Evolutionary conservation across 2,888 invertebrate species (phyloP).

Genomic region (Zonitis immaculata): DNA sequence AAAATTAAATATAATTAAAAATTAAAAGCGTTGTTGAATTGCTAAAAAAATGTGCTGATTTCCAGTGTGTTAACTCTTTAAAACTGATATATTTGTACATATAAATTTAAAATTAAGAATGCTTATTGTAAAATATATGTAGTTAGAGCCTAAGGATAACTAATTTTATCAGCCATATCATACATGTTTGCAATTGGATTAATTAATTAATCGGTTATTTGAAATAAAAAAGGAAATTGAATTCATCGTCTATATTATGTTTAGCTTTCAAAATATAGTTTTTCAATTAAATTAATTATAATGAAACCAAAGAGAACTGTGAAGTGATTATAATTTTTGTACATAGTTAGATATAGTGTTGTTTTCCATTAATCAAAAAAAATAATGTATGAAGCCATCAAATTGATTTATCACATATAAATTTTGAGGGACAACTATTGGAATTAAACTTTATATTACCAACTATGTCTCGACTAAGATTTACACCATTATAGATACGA

Average conservation of each 20-base stretch:
- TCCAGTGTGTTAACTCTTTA: slow-evolving; percentile 23
- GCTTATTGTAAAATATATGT: slow-evolving; percentile 32
- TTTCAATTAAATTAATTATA: not conserved
- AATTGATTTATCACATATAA: not conserved
- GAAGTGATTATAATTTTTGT: slow-evolving; percentile 15
- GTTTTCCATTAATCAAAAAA: slow-evolving; percentile 18
- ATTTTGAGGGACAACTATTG: not conserved
- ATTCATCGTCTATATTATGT: not conserved
- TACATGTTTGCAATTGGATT: slow-evolving; percentile 12
- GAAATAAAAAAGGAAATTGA: not conserved
- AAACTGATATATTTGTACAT: slow-evolving; percentile 29
- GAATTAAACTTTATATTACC: too few species aligned
- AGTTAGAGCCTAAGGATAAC: slow-evolving; percentile 22
- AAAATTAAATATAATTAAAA: not conserved
- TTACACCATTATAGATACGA: too few species aligned
- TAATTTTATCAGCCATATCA: slow-evolving; percentile 20
- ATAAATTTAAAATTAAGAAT: slow-evolving; percentile 21
- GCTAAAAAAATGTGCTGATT: slow-evolving; percentile 23
- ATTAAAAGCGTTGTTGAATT: slow-evolving; percentile 10
- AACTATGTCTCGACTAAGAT: too few species aligned
- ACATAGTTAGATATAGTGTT: slow-evolving; percentile 18
- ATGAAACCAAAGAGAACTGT: not conserved
- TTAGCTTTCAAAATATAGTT: not conserved
- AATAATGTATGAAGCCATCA: not conserved
- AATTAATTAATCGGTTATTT: not conserved